Evolutionary conservation across 2,113 vertebrate species (phyloP), one percentile per base, ranked within the genome.

Genomic region (Strigops habroptila): DNA sequence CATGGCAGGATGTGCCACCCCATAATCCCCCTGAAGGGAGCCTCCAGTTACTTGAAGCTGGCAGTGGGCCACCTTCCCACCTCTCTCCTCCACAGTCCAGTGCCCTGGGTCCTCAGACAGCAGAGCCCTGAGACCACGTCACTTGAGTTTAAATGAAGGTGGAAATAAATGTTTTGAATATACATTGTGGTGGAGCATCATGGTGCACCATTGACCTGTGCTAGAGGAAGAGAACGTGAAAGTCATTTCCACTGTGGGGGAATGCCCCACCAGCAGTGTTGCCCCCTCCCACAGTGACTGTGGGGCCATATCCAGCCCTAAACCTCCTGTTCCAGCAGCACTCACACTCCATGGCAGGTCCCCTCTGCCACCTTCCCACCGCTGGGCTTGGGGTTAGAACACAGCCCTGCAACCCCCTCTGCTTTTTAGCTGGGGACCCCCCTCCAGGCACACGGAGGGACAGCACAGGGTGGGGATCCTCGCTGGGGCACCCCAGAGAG

Each of bases 401-500:
- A 39, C 23, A 74, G 44, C 75, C 37, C 37, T 60, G 27, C 31
- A 43, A 19, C 33, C 37, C 14, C 7, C 49, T 39, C 43, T 46
- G 67, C 44, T 53, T 21, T 73, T 79, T 44, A 13, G 9, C 31
- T 30, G 43, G 27, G 10, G 14, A 28, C 24, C 6, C 16, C 5
- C 2, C 22, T 64, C 24, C 33, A 52, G 25, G 51, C 22, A 33
- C 37, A 14, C 12, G 28, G 23, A 35, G 21, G 43, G 22, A 35
- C 25, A 71, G 63, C 37, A 18, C 0, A 0, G 55, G 23, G 77
- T 5, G 14, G 24, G 30, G 23, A 49, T 57, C 23, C 6, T 19
- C 4, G 0, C 41, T 9, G 23, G 10, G n/a, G 16, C 39, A 65
- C 0, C 1, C 27, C 1, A 1, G 12, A 17, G 22, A 44, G 15